Conservation (phyloP, 53 echinoderm and acorn worm species). For the Glandiceps talaboti region DNA sequence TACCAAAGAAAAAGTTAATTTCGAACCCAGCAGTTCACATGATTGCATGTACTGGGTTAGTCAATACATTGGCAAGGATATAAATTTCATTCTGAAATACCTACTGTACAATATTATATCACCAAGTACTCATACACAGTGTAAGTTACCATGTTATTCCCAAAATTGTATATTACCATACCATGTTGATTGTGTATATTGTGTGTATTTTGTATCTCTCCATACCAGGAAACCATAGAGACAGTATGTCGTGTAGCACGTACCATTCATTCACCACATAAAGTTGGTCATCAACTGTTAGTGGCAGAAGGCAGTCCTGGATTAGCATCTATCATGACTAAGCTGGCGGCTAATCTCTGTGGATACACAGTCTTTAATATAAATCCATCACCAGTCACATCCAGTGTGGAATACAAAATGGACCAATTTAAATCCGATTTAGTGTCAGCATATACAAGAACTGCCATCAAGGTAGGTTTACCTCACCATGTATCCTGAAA, state of each 20-base stretch:
- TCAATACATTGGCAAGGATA: no score
- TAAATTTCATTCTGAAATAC: no score
- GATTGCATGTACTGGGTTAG: no score
- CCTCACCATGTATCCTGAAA: no score
- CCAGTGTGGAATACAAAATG: constrained; percentile 55
- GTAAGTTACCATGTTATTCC: no score
- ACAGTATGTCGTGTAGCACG: constrained; percentile 85
- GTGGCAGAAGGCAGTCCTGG: constrained; percentile 96
- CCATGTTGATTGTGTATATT: no score
- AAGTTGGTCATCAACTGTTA: constrained; percentile 73
- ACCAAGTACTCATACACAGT: no score
- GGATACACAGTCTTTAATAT: constrained; percentile 84
- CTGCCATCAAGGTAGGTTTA: constrained; percentile 90
- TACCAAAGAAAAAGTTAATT: no score
- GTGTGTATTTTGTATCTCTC: background rate
- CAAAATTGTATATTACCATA: no score
- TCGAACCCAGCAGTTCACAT: no score
- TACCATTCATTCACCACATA: constrained; percentile 84
- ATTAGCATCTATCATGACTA: constrained; percentile 58
- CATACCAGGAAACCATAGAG: constrained; percentile 81
- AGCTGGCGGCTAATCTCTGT: constrained; percentile 81
- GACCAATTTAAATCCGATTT: constrained; percentile 88
- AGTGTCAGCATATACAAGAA: constrained; percentile 85
- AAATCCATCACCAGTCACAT: constrained; percentile 54
- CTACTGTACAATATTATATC: no score